These are phyloP conservation scores for Aurelia aurita complex sp. Pacific DNA, from an alignment of 30 jellyfish, hydroid and myxozoan species.

Conservation along the genomic window DNA sequence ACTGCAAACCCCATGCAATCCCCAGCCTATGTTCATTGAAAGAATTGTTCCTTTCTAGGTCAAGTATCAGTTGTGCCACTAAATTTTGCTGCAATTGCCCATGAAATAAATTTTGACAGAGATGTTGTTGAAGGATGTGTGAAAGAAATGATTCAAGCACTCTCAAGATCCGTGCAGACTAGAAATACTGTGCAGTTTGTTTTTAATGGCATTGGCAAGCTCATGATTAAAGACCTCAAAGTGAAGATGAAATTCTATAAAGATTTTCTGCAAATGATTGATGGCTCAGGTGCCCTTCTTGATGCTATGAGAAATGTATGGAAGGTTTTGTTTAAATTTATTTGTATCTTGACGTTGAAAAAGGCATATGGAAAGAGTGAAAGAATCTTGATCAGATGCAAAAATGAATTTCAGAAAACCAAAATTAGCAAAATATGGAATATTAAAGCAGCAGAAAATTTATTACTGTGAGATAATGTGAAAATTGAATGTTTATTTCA, in stretches of 20 bases:
- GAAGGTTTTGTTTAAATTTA: neutral
- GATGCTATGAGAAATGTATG: constrained; percentile 84
- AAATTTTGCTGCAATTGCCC: constrained; percentile 80
- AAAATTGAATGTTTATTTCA: no score
- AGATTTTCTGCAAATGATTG: constrained; percentile 83
- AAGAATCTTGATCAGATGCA: neutral
- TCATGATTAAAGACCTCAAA: constrained; percentile 61
- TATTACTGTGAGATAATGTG: no score
- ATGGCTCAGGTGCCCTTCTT: constrained; percentile 74
- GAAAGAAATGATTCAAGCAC: constrained; percentile 87
- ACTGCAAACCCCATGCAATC: no score
- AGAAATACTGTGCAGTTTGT: constrained; percentile 65
- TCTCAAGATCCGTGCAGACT: constrained; percentile 79
- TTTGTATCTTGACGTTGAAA: neutral
- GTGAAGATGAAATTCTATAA: constrained; percentile 93
- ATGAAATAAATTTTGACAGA: constrained; percentile 66
- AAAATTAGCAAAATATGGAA: no score
- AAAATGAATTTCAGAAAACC: neutral
- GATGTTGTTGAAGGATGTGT: constrained; percentile 94
- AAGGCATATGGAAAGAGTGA: neutral
- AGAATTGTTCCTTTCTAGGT: constrained; percentile 53
- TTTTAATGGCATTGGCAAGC: constrained; percentile 83
- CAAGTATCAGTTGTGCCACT: constrained; percentile 89
- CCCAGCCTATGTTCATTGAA: neutral
- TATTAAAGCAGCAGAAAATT: no score